phyloP scores from a whole-genome alignment of 1,140 invertebrate species.

The Drosophila nebulosa region DNA sequence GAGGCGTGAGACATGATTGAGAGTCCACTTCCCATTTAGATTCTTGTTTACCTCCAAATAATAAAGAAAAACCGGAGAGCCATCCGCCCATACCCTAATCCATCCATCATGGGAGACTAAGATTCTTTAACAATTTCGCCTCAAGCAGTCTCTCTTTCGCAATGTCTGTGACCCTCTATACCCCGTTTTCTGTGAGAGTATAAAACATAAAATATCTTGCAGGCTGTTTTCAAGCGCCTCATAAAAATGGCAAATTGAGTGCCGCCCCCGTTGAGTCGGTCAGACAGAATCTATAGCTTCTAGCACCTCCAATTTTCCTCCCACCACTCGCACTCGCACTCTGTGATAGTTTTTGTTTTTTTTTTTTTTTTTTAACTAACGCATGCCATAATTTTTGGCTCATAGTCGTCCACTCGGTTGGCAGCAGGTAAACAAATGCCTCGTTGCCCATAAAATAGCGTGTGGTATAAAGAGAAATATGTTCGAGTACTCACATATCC shows the following conservation, averaged over 20 bases:
- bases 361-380: constrained; percentile 55
- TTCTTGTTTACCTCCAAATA: constrained; percentile 8
- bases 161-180: too few relatives aligned
- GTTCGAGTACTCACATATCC: not conserved
- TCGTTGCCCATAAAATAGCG: constrained; percentile 72
- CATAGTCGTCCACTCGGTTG: constrained; percentile 42
- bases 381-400: constrained; percentile 60
- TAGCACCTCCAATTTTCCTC: not conserved
- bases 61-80: not conserved
- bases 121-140: not conserved
- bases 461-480: constrained; percentile 39
- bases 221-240: constrained; percentile 69
- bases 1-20: constrained; percentile 12
- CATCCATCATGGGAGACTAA: not conserved
- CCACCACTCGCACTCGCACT: constrained; percentile 1
- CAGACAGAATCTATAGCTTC: constrained; percentile 23
- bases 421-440: constrained; percentile 60
- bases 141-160: too few relatives aligned
- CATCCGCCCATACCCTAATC: not conserved
- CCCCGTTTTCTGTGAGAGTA: constrained; percentile 1
- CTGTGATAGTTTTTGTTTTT: not conserved
- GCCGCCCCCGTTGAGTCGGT: constrained; percentile 66
- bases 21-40: constrained; percentile 23
- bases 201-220: constrained; percentile 27
- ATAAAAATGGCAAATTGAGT: constrained; percentile 78